Conservation (phyloP, 2,888 invertebrate genomes). For the Theristus sp. region DNA sequence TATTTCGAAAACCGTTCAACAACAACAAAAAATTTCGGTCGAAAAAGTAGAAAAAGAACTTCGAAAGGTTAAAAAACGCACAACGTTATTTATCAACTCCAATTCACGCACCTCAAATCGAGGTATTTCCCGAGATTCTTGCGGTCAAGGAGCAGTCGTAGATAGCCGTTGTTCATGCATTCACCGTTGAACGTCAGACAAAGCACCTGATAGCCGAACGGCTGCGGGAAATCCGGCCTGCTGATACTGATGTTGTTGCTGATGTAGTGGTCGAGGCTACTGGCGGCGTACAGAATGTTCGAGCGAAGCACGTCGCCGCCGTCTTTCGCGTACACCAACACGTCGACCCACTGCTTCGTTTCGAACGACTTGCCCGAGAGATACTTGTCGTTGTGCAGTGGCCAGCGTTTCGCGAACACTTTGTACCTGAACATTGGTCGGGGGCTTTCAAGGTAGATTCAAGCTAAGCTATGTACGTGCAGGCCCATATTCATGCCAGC, state of each 20-base stretch:
- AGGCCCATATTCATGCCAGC: too few species aligned
- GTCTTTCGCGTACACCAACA: not conserved
- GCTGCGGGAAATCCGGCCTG: not conserved
- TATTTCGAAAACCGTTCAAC: too few species aligned
- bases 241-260: not conserved
- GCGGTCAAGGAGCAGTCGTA: constrained; percentile 33
- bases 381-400: not conserved
- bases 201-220: constrained; percentile 24
- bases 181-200: constrained; percentile 42
- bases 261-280: not conserved
- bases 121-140: constrained; percentile 13
- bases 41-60: too few species aligned
- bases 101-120: not conserved
- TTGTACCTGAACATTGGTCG: too few species aligned
- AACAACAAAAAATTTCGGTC: too few species aligned
- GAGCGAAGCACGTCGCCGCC: not conserved
- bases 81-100: too few species aligned
- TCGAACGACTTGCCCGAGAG: not conserved
- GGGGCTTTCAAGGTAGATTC: too few species aligned
- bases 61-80: too few species aligned
- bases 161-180: constrained; percentile 24
- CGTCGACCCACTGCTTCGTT: not conserved
- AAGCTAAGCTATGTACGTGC: too few species aligned
- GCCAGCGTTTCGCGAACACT: not conserved
- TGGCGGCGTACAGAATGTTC: not conserved